Percentiles rank a stretch among this genome's conserved stretches.
Conservation (phyloP, 2,888 invertebrate species). For the Conomelus anceps region DNA sequence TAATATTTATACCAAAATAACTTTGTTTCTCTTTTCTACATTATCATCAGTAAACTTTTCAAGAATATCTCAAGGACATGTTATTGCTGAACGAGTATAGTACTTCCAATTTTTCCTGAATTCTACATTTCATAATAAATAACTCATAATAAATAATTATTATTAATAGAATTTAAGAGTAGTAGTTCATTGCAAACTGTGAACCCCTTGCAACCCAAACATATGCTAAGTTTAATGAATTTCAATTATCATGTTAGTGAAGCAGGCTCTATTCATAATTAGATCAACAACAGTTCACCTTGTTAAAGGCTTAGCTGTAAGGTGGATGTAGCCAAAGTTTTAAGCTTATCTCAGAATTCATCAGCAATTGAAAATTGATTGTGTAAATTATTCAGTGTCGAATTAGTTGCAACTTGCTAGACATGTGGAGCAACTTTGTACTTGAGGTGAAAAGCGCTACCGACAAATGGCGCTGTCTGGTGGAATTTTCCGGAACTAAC, state of each 20-base stretch:
- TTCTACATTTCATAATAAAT: no score
- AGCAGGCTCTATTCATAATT: background rate
- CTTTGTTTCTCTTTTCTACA: no score
- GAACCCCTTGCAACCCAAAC: background rate
- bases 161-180: no score
- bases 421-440: background rate
- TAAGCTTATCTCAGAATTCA: background rate
- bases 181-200: background rate
- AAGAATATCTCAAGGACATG: no score
- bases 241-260: background rate
- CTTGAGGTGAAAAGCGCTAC: background rate
- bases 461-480: slow-evolving; percentile 15
- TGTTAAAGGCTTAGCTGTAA: background rate
- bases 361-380: background rate
- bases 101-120: no score
- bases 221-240: background rate
- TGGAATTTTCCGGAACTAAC: background rate
- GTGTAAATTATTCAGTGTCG: background rate
- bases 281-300: background rate
- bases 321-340: background rate
- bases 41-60: no score
- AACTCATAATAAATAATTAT: no score
- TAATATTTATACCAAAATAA: no score
- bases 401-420: background rate
- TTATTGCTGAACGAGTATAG: no score